A percentile compares a stretch with the other conserved stretches of the same genome.
phyloP scores from a whole-genome alignment of 2,888 invertebrate genomes.

The Coenonympha glycerion region DNA sequence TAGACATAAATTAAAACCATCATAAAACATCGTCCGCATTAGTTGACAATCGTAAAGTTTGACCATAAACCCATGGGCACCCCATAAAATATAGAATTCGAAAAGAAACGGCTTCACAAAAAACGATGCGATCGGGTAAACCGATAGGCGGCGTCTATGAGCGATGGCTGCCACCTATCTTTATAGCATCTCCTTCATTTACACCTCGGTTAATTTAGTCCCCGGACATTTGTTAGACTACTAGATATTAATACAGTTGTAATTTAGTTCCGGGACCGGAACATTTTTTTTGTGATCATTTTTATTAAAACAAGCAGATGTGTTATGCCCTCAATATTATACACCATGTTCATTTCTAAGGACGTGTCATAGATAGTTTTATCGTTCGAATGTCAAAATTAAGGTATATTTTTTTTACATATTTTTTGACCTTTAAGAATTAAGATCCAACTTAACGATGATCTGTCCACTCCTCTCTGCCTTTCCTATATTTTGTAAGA shows the following conservation, averaged over 20 bases:
- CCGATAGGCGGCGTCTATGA: slow-evolving; percentile 26
- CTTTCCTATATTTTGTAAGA: too few relatives aligned
- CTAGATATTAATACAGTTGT: background rate
- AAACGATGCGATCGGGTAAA: slow-evolving; percentile 28
- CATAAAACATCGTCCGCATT: slow-evolving; percentile 15
- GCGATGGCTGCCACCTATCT: slow-evolving; percentile 28
- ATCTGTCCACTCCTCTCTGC: too few relatives aligned
- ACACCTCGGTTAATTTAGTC: slow-evolving; percentile 28
- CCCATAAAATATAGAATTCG: slow-evolving; percentile 17
- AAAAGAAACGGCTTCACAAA: slow-evolving; percentile 24
- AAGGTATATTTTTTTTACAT: too few relatives aligned
- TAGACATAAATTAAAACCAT: background rate
- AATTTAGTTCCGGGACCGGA: background rate
- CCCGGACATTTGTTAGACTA: slow-evolving; percentile 12
- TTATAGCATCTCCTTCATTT: slow-evolving; percentile 29
- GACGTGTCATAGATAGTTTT: too few relatives aligned
- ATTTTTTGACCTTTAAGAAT: too few relatives aligned
- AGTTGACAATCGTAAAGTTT: slow-evolving; percentile 23
- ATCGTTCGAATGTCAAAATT: too few relatives aligned
- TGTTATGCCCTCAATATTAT: too few relatives aligned
- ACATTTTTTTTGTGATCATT: background rate
- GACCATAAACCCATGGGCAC: slow-evolving; percentile 25
- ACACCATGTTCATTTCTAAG: too few relatives aligned
- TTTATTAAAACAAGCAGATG: background rate
- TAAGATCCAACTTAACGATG: too few relatives aligned